Percentiles rank a stretch among this genome's conserved stretches.
Evolutionary conservation across 2,888 invertebrate species (phyloP).

Genomic region (Campaea margaritaria): DNA sequence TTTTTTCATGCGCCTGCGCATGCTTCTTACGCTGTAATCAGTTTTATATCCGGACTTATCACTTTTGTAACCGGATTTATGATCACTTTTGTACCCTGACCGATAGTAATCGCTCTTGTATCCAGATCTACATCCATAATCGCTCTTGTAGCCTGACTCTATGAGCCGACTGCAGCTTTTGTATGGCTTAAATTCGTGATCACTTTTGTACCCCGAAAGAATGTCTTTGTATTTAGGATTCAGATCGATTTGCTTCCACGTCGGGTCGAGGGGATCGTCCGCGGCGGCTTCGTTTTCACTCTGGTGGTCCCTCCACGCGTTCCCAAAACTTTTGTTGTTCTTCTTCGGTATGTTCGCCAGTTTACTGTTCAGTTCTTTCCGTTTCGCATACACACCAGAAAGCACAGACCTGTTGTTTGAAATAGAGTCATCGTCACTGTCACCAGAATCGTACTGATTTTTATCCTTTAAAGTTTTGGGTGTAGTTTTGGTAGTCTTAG

Average conservation of each 20-base stretch:
- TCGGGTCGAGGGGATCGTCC: conserved; percentile 86
- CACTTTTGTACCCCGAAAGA: conserved; percentile 86
- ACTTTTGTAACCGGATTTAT: conserved; percentile 86
- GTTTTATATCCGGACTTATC: conserved; percentile 86
- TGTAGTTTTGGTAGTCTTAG: conserved; percentile 64
- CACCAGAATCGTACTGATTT: conserved; percentile 76
- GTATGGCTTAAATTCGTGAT: conserved; percentile 82
- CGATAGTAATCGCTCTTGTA: conserved; percentile 80
- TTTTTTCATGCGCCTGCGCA: conserved; percentile 79
- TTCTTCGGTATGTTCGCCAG: conserved; percentile 72
- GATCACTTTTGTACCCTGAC: conserved; percentile 87
- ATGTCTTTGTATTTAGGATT: conserved; percentile 87
- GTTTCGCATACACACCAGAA: conserved; percentile 81
- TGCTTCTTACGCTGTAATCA: conserved; percentile 82
- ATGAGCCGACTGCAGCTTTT: conserved; percentile 82
- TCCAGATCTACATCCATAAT: conserved; percentile 84
- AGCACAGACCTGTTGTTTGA: conserved; percentile 73
- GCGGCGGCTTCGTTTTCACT: conserved; percentile 82
- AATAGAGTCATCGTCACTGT: conserved; percentile 71
- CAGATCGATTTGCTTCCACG: conserved; percentile 87
- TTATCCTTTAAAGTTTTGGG: conserved; percentile 78
- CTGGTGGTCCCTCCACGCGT: conserved; percentile 78
- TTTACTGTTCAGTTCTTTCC: conserved; percentile 80
- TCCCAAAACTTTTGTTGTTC: conserved; percentile 70
- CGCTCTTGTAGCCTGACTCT: conserved; percentile 86